These are phyloP conservation scores for Nemapogon koenigi DNA, from an alignment of 2,888 invertebrate species.

Conservation along the genomic window DNA sequence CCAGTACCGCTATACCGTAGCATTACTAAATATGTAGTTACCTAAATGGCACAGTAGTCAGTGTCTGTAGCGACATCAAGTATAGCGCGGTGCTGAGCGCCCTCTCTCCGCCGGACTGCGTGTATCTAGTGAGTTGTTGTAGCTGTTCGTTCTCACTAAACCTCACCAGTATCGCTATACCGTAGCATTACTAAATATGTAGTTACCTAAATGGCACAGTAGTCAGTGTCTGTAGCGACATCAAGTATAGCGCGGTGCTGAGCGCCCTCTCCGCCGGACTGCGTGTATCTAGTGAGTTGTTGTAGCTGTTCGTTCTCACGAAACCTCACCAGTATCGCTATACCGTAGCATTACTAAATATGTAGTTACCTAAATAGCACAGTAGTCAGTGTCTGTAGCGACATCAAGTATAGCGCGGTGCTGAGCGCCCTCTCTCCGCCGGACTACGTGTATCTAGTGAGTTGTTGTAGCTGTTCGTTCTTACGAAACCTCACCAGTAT, in stretches of 20 bases:
- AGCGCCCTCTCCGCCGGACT: neutral
- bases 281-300: too few species aligned
- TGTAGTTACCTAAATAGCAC: slow-evolving; percentile 51
- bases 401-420: neutral
- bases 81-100: slow-evolving; percentile 66
- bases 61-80: slow-evolving; percentile 82
- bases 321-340: too few species aligned
- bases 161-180: too few species aligned
- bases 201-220: neutral
- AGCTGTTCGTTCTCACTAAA: too few species aligned
- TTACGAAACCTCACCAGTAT: too few species aligned
- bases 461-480: too few species aligned
- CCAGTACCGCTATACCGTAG: too few species aligned
- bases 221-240: neutral
- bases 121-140: too few species aligned
- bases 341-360: too few species aligned
- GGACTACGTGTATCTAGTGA: neutral
- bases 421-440: neutral
- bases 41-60: slow-evolving; percentile 77
- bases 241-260: slow-evolving; percentile 69
- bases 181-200: too few species aligned
- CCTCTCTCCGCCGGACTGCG: neutral
- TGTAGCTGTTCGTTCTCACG: too few species aligned
- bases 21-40: too few species aligned
- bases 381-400: slow-evolving; percentile 69